Base-by-base conservation (phyloP, 2,888 invertebrate species). In the Megamerina dolium region DNA sequence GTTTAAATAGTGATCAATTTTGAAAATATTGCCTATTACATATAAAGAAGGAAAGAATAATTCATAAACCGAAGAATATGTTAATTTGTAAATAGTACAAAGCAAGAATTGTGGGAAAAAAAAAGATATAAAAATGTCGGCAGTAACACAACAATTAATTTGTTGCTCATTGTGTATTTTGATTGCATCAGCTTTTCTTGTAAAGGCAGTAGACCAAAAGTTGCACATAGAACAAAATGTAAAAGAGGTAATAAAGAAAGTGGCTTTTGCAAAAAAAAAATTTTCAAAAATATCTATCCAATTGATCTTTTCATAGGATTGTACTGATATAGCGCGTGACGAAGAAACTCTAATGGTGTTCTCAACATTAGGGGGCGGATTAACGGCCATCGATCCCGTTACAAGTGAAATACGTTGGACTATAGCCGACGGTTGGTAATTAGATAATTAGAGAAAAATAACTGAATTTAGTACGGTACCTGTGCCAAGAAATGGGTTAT, bases 321-420 rank as follows among this genome's bases (percentile, higher is more conserved):
- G 72, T 59, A 83, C 82, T 5, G 84, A 82, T 59, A 63, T 85
- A 57, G 82, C 82, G 33, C 75, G 81, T 49, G 81, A 81, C 57
- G 82, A 84, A 64, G 84, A 85, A 61, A 77, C 85, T 52, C 75
- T 87, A 32, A 73, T 96, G 56, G 78, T 96, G 50, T 85, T 95
- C 63, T 91, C 94, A 33, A 96, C 96, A 35, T 77, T 97, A 56
- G 92, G 93, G 65, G 97, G 97, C 54, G 85, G 85, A 51, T 81
- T 97, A 63, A 82, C 87, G 54, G 95, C 92, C n/a, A 79, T 97
- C 36, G 87, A 91, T 62, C 85, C 87, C 55, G 74, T 80, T 53
- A 83, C 88, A 41, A 96, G 96, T 46, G 79, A 83, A 60, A 79
- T 89, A 57, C 80, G 85, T 59, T 97, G 97, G 97, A 85, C 83